phyloP scores from a whole-genome alignment of 2,888 invertebrate genomes.

The Drymonia ruficornis region DNA sequence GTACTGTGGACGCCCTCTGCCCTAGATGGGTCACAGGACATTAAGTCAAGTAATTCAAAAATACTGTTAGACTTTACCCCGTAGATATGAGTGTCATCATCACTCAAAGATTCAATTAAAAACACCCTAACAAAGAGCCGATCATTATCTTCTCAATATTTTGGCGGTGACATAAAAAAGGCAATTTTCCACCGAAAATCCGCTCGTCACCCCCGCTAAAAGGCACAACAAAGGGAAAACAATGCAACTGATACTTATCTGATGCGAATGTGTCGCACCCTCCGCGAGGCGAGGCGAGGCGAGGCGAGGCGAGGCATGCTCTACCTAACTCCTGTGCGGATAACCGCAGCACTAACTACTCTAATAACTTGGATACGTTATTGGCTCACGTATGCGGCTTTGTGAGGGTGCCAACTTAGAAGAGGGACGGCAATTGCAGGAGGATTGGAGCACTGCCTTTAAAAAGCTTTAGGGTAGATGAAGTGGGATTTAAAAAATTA shows the following conservation, averaged over 20 bases:
- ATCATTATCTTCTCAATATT: neutral
- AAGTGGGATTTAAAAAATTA: neutral
- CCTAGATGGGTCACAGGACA: no score
- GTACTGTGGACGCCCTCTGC: no score
- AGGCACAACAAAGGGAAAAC: constrained; percentile 30
- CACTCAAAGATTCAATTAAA: no score
- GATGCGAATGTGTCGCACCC: constrained; percentile 11
- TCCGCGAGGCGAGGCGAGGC: neutral
- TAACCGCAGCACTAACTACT: constrained; percentile 17
- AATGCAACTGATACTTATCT: constrained; percentile 36
- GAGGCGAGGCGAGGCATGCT: constrained; percentile 10
- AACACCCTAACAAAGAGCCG: no score
- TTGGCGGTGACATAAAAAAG: constrained; percentile 6
- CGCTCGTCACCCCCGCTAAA: constrained; percentile 29
- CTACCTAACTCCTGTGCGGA: constrained; percentile 19
- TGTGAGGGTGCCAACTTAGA: constrained; percentile 9
- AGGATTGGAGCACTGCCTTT: neutral
- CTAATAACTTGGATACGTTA: constrained; percentile 13
- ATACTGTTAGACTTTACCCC: no score
- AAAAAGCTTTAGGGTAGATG: neutral
- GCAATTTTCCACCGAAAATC: constrained; percentile 18
- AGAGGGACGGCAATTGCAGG: constrained; percentile 6
- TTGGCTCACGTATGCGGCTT: constrained; percentile 12
- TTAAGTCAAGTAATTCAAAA: no score
- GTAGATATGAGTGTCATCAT: no score